phyloP scores from a whole-genome alignment of 1,140 invertebrate genomes.

The Chironomus tepperi region DNA sequence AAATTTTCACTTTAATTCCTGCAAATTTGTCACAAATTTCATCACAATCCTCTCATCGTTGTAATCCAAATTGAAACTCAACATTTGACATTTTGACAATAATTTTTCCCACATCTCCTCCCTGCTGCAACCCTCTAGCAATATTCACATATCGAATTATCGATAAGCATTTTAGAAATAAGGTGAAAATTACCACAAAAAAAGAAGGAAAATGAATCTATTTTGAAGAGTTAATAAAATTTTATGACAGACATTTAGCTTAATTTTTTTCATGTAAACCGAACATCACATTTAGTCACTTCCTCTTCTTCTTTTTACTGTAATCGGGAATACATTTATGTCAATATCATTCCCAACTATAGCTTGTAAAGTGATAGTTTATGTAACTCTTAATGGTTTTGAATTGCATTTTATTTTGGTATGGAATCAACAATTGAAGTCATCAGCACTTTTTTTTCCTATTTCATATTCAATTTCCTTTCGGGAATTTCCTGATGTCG shows the following conservation, averaged over 20 bases:
- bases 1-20: background rate
- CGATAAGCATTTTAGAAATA: too few species aligned
- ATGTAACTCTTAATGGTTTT: slow-evolving; percentile 1
- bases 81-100: slow-evolving; percentile 5
- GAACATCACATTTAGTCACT: slow-evolving; percentile 1
- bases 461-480: background rate
- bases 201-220: background rate
- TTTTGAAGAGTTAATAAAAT: slow-evolving; percentile 2
- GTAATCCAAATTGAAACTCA: background rate
- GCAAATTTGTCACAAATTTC: background rate
- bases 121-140: background rate
- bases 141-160: background rate
- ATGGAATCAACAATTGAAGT: slow-evolving; percentile 2
- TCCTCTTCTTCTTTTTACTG: background rate
- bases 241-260: background rate
- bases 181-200: too few species aligned
- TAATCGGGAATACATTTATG: slow-evolving; percentile 1
- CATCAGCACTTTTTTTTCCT: slow-evolving; percentile 9
- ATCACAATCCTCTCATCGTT: background rate
- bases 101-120: slow-evolving; percentile 4
- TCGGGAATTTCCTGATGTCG: background rate
- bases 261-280: background rate
- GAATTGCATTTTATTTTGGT: background rate
- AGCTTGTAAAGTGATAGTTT: slow-evolving; percentile 13
- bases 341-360: background rate